Percentiles rank a stretch among this genome's conserved stretches.
phyloP scores from a whole-genome alignment of 2,113 vertebrate species.

The Engraulis encrasicolus region DNA sequence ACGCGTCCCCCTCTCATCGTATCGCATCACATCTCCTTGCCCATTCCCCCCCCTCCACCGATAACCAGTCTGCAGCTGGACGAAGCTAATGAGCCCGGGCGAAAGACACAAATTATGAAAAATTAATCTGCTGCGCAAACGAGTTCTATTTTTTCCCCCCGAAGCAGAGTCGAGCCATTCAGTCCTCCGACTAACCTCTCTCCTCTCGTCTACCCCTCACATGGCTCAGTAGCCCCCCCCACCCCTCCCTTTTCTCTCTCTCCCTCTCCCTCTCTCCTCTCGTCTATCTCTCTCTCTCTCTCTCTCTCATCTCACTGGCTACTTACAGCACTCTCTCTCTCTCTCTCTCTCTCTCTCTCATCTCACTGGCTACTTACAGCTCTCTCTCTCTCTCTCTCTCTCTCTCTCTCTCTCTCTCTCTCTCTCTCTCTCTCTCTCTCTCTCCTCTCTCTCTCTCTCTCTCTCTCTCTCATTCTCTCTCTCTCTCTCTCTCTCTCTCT shows the following conservation, averaged over 20 bases:
- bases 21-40: too few species aligned
- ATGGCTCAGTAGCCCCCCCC: too few species aligned
- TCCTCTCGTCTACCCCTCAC: background rate
- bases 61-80: background rate
- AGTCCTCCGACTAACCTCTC: constrained; percentile 13
- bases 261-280: too few species aligned
- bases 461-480: background rate
- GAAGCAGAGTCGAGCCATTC: background rate
- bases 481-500: background rate
- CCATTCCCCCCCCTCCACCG: background rate
- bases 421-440: too few species aligned
- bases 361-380: too few species aligned
- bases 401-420: too few species aligned
- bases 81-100: background rate
- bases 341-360: background rate
- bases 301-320: background rate
- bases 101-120: background rate
- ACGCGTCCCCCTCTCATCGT: background rate
- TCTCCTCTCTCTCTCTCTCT: too few species aligned
- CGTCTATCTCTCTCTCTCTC: too few species aligned
- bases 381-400: background rate
- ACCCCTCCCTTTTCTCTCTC: too few species aligned
- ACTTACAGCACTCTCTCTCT: background rate
- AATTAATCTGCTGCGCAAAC: constrained; percentile 16
- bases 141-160: background rate